phyloP scores from a whole-genome alignment of 2,113 vertebrate genomes.

The Apteryx owenii region DNA sequence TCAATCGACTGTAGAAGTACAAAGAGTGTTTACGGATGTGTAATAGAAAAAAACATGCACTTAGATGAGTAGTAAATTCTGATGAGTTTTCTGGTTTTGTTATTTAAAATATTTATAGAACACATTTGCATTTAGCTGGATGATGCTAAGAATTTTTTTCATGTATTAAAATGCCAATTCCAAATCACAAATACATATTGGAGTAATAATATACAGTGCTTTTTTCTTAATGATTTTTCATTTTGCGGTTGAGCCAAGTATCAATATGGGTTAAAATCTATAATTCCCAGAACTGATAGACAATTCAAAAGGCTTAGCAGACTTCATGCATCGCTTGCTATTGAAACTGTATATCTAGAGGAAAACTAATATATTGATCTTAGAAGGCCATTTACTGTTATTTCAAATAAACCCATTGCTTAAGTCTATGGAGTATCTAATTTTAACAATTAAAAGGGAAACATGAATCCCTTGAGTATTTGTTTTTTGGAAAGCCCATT shows the following conservation, averaged over 20 bases:
- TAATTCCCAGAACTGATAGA: conserved; percentile 74
- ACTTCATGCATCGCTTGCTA: conserved; percentile 63
- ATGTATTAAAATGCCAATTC: conserved; percentile 52
- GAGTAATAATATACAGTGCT: conserved; percentile 50
- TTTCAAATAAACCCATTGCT: conserved; percentile 16
- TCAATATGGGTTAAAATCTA: conserved; percentile 73
- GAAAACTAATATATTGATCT: conserved; percentile 69
- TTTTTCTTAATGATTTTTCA: conserved; percentile 71
- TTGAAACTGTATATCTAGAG: conserved; percentile 58
- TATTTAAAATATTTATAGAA: conserved; percentile 49
- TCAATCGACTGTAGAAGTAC: conserved; percentile 24
- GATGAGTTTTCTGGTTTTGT: background rate
- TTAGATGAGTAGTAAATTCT: conserved; percentile 36
- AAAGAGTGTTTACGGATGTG: conserved; percentile 2
- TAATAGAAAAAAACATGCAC: conserved; percentile 31
- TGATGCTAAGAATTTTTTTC: conserved; percentile 32
- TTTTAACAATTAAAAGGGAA: conserved; percentile 19
- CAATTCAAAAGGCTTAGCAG: conserved; percentile 68
- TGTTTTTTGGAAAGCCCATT: background rate
- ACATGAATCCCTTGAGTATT: background rate
- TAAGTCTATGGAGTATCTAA: conserved; percentile 17
- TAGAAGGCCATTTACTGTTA: conserved; percentile 45
- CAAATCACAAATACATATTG: conserved; percentile 36
- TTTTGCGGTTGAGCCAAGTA: conserved; percentile 68
- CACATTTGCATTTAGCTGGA: conserved; percentile 29